Evolutionary conservation across 2,113 vertebrate genomes (phyloP), one percentile per base, ranked within the genome.

Genomic region (Oncorhynchus kisutch): DNA sequence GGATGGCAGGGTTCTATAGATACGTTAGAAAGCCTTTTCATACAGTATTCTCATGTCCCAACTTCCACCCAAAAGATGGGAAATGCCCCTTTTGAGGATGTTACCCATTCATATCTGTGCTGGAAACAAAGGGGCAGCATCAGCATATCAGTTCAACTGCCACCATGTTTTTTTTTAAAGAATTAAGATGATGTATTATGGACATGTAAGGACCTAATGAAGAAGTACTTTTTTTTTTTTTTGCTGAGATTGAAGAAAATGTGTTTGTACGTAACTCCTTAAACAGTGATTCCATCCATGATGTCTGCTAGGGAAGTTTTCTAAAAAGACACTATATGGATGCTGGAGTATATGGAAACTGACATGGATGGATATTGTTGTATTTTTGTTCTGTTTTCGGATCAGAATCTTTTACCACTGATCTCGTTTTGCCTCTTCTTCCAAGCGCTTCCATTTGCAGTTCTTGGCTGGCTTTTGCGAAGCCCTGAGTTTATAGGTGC

Each of bases 381-480:
- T 85, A 82, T 74, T 84, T 86, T 81, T n/a, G 14, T 67, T 27
- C 29, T 68, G 29, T 31, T 68, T 31, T 74, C 76, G 79, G 71
- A 70, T 81, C 45, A 74, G 45, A 77, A 77, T 77, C 57, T 68
- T 64, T 89, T 86, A 73, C 82, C 83, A 77, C 78, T 49, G 67
- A 65, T 87, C 73, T 72, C 75, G 45, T 79, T 68, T 3, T 70
- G 71, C 74, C 39, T 72, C 76, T 69, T 74, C 74, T 81, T 76
- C 77, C 73, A 70, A 75, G 85, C 88, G 85, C 87, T 91, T 91
- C 88, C 88, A 79, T 86, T 86, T 65, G 83, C 89, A 85, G 88
- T 84, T 86, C 87, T 72, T 72, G 81, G 88, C 85, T 88, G 88
- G 86, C 89, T 90, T 86, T 79, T 68, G 48, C 39, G 45, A 74